These are phyloP conservation scores for Aphaenogaster rudis DNA, from an alignment of 1,140 invertebrate species.

Conservation along the genomic window DNA sequence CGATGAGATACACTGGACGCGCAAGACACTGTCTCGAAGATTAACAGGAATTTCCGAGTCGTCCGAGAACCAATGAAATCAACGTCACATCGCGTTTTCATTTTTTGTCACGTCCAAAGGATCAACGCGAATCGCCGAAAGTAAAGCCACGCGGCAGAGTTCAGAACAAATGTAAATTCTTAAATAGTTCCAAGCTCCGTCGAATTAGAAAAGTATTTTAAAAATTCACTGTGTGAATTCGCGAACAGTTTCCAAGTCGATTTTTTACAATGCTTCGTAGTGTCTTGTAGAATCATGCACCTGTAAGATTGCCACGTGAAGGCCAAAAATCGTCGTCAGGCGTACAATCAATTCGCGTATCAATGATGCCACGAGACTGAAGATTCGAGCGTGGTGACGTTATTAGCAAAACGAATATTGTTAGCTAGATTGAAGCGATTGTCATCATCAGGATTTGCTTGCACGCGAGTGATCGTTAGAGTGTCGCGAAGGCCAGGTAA, in stretches of 20 bases:
- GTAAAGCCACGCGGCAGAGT: neutral
- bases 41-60: neutral
- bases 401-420: neutral
- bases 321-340: neutral
- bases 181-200: conserved; percentile 19
- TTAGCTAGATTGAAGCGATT: neutral
- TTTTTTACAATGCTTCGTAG: neutral
- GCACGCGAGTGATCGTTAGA: neutral
- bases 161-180: conserved; percentile 47
- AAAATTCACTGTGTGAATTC: neutral
- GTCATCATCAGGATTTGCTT: neutral
- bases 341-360: neutral
- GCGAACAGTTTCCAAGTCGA: neutral
- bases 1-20: neutral
- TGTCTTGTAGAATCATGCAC: neutral
- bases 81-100: no score
- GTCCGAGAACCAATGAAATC: neutral
- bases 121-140: neutral
- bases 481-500: neutral
- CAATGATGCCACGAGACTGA: neutral
- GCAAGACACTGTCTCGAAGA: neutral
- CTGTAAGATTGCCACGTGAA: neutral
- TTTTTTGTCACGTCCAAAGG: neutral
- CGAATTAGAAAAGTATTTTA: conserved; percentile 26
- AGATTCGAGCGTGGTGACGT: neutral